A percentile compares a stretch with the other conserved stretches of the same genome.
Evolutionary conservation across 2,113 vertebrate species (phyloP).

Genomic region (Ceyx cyanopectus): DNA sequence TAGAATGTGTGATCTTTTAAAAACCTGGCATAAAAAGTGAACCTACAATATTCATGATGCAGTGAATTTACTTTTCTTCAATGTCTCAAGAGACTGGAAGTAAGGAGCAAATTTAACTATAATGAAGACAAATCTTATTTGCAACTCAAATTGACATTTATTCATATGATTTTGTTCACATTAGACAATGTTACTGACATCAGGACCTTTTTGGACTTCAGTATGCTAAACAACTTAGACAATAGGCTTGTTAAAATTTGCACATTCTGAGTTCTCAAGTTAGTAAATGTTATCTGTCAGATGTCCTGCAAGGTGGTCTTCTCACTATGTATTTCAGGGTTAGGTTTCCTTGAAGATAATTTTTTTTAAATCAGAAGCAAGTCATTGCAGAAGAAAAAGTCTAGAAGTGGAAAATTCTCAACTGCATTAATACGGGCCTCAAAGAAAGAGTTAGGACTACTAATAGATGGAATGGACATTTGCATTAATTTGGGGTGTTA

Average conservation of each 20-base stretch:
- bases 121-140: not conserved
- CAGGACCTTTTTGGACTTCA: not conserved
- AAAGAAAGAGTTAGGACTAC: not conserved
- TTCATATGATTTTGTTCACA: not conserved
- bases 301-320: not conserved
- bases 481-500: not conserved
- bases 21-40: rapidly evolving
- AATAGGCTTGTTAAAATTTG: not conserved
- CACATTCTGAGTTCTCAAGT: not conserved
- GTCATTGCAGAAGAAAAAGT: not conserved
- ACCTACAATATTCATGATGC: not conserved
- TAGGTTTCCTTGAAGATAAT: not conserved
- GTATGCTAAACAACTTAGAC: not conserved
- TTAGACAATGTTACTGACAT: not conserved
- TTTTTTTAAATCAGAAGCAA: not conserved
- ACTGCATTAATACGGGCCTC: not conserved
- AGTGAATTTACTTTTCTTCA: not conserved
- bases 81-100: not conserved
- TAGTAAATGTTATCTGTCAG: not conserved
- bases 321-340: not conserved
- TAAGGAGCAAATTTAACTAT: not conserved
- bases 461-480: not conserved
- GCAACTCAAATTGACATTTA: not conserved
- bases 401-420: not conserved
- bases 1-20: not conserved